Evolutionary conservation across 2,113 vertebrate species (phyloP), one percentile per base, ranked within the genome.

Genomic region (Malurus melanocephalus): DNA sequence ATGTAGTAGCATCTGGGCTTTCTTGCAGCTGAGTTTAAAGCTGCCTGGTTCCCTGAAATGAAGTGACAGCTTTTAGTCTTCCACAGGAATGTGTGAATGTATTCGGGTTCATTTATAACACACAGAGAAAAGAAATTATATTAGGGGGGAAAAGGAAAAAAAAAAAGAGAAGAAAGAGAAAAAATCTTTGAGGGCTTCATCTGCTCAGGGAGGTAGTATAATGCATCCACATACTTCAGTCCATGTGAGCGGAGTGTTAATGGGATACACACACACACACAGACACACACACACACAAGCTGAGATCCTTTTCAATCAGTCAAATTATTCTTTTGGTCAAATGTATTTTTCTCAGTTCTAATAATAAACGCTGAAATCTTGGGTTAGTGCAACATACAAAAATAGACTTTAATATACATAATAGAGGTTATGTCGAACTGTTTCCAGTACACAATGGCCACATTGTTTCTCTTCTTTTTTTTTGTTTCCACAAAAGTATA

Each of bases 11-110:
- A 94, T 96, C 95, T 95, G 92, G 87, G 92, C 94, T 92, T 96
- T 96, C 95, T 92, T 95, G 89, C 96, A 95, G 94, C 55, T 94
- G 94, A 90, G 95, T 90, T 95, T 94, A 94, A 96, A 97, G 95
- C 93, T 46, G 86, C 94, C 90, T 96, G 85, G 88, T 96, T 97
- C 94, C 64, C 93, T 15, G 68, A 95, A 96, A 96, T 59, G 91
- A 89, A 92, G 92, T 91, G 95, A 88, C 68, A 95, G 89, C 86
- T 95, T 95, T 96, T 96, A 95, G 93, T 93, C 75, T 97, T 97
- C 81, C 43, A 89, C 72, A 78, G 75, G 85, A 90, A 90, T 10
- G 66, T 80, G 87, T 87, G 79, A 76, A 93, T 95, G 92, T 95
- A 94, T 85, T 94, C 87, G 66, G 83, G 93, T 93, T 93, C 77